Base-by-base conservation (phyloP, 1,140 invertebrate species). In the Apis dorsata region DNA sequence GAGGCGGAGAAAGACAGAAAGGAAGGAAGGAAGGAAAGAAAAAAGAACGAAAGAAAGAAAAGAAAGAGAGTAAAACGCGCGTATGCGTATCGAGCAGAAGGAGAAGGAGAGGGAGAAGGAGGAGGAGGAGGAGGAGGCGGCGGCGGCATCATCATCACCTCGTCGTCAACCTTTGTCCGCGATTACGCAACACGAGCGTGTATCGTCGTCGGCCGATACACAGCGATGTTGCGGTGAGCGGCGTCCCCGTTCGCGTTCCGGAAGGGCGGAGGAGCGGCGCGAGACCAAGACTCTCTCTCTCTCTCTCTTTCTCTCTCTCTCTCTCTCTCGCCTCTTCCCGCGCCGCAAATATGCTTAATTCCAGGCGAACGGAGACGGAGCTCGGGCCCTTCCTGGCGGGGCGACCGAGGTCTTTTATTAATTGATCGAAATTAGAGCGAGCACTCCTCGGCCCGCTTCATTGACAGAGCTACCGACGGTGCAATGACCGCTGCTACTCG, bases 341-440 rank as follows among this genome's bases (percentile, higher is more conserved):
- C 34, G 24, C 65, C 66, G 72, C 66, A 72, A 59, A 76, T 86
- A 84, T 84, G 60, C 66, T 86, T 72, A 76, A 86, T 87, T 75
- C 83, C 78, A 77, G 72, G 72, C 86, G 80, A 81, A 87, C 70
- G 59, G 53, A 66, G 71, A 63, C 63, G 44, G 28, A 68, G 69
- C 51, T 34, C 53, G 72, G 65, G 80, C 78, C 78, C 81, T 86
- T 83, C 73, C 81, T 87, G 70, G 80, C 57, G 72, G 82, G 71
- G 51, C 76, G 63, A 70, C 81, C 81, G 57, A 72, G 53, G 88
- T 78, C 88, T 90, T 84, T 84, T 88, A 89, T 90, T 90, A 89
- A 90, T 90, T 90, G 88, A 90, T 90, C 87, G 89, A 90, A 88
- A 90, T 90, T 88, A 89, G 88, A 89, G 84, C 86, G 85, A 81